Conservation (phyloP, 2,113 vertebrate species). For the Alectura lathami region DNA sequence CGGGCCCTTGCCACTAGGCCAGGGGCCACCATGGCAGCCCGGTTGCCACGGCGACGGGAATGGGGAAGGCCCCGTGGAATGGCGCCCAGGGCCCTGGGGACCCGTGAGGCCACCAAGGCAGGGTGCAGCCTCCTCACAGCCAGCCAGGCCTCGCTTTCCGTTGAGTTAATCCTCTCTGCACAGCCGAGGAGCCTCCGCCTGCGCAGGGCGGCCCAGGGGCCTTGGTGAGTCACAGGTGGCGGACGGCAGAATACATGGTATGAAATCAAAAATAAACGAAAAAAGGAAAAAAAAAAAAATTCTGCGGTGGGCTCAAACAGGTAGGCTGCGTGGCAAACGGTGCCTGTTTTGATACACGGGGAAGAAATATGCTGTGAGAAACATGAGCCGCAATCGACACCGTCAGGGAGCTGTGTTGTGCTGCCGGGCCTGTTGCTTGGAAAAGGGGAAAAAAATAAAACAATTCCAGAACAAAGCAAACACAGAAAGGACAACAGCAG, state of each 20-base stretch:
- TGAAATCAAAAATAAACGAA: neutral
- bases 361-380: neutral
- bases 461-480: neutral
- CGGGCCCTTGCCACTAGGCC: neutral
- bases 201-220: neutral
- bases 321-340: neutral
- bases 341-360: fast-evolving
- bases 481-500: neutral
- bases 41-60: neutral
- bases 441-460: neutral
- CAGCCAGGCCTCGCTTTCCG: neutral
- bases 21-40: neutral
- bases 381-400: fast-evolving
- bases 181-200: neutral
- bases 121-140: neutral
- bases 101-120: neutral
- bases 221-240: neutral
- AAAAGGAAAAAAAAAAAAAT: no score
- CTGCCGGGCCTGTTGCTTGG: neutral
- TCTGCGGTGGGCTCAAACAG: fast-evolving
- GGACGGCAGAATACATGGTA: neutral
- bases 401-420: neutral
- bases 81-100: neutral
- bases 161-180: neutral
- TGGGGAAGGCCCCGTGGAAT: neutral